Base-by-base conservation (phyloP, 2,113 vertebrate species). In the Dicentrarchus labrax region DNA sequence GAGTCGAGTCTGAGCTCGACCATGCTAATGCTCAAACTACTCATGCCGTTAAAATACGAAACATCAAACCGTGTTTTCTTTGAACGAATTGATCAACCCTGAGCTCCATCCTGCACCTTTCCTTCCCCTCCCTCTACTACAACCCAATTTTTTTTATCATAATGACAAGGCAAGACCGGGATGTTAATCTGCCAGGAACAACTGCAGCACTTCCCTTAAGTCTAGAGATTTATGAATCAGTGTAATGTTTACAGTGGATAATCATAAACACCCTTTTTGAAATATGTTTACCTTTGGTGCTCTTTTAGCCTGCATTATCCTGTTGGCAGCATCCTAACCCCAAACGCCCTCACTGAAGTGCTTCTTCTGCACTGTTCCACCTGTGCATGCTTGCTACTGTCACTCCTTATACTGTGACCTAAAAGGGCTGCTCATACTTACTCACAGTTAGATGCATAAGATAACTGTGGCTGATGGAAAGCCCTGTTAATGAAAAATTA, bases 351-450 rank as follows among this genome's bases (percentile, higher is more conserved):
- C n/a, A 39, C 84, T 79, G 10, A 73, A 82, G 13, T 74, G 76
- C 76, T 50, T 59, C 69, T 57, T 72, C 84, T 72, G 81, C 74
- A n/a, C 80, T 65, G 66, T 68, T 66, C 73, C 82, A 87, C 62
- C 76, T 77, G 21, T 93, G 93, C 93, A 94, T 90, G 93, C 80
- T 80, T 43, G 88, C 88, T 90, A 39, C 77, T 80, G 83, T 83
- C 77, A 78, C 72, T 67, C 39, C 71, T 74, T 77, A 74, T 70
- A 39, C 72, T 85, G 92, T 90, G 92, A 68, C 83, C 85, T 91
- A 66, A 91, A 94, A 92, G 87, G 93, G 93, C 89, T 66, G 77
- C 17, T 8, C 4, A 22, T 21, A 2, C 53, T 59, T 8, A 7
- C 30, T 41, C 39, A 39, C 21, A 62, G 21, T 15, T 9, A 17